Evolutionary conservation across 2,888 invertebrate species (phyloP).

Genomic region (Rotaria socialis): DNA sequence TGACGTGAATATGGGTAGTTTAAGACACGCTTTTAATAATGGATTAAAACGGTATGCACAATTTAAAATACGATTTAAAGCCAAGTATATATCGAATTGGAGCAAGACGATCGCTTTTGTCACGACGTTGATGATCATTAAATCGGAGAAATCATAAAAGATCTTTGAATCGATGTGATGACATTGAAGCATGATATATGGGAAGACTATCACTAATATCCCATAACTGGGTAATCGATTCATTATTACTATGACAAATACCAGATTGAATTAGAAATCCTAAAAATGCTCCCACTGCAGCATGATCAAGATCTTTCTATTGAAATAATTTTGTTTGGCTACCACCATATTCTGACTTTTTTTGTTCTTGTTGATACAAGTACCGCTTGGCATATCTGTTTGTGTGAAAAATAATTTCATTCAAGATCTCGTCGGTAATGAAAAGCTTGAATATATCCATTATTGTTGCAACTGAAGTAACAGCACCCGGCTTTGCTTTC

Average conservation of each 20-base stretch:
- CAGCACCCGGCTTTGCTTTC: background rate
- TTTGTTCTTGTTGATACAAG: too few relatives aligned
- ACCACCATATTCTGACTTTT: background rate
- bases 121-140: too few relatives aligned
- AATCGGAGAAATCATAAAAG: background rate
- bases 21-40: too few relatives aligned
- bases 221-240: background rate
- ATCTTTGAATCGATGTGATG: background rate
- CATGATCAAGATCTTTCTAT: background rate
- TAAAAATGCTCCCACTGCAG: background rate
- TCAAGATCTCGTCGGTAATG: background rate
- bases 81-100: background rate
- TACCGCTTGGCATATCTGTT: background rate
- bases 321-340: background rate
- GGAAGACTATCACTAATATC: background rate
- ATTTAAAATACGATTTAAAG: too few relatives aligned
- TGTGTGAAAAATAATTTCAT: background rate
- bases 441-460: background rate
- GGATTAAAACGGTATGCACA: too few relatives aligned
- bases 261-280: background rate
- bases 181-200: background rate
- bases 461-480: background rate
- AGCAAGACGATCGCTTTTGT: too few relatives aligned
- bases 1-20: too few relatives aligned
- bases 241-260: background rate